Base-by-base conservation (phyloP, 2,888 invertebrate species). In the Drosophila robusta region DNA sequence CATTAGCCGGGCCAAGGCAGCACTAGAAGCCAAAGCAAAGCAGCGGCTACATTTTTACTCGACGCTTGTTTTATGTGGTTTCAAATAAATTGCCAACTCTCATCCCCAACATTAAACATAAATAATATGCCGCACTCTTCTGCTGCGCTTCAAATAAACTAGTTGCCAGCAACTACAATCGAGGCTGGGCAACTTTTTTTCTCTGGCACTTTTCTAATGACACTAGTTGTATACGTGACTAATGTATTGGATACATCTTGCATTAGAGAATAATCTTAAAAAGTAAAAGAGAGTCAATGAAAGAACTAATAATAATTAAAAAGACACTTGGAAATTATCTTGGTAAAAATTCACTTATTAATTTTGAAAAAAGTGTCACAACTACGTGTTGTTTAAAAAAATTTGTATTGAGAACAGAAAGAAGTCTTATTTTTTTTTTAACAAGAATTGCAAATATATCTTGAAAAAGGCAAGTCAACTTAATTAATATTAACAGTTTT, bases 61-160 rank as follows among this genome's bases (percentile, higher is more conserved):
- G 72, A 68, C 72, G 75, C 75, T 80, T 80, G 80, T 87, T 85
- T 87, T 85, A 85, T 85, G 85, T 74, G 87, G 87, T 83, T 72
- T 75, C 80, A 87, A 87, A 85, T 85, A 85, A 87, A 87, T 85
- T 85, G 87, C 83, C 74, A 81, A 46, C 52, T 71, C 70, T 32
- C 55, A 38, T 51, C 34, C 49, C 36, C 39, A 44, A 39, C 70
- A 64, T 63, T 63, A 61, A 70, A 54, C 66, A 77, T 66, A 75
- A 73, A 73, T 62, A 77, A 42, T 67, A 41, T 54, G 50, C 54
- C 42, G 24, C 56, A 60, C 56, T 70, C 58, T 41, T 64, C 68
- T 60, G 55, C 34, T 56, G 51, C 54, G 32, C 45, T 63, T 24
- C 49, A 60, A 50, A 67, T 51, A 6, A 69, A 55, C 71, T 46